Percentiles rank a stretch among this genome's conserved stretches.
Evolutionary conservation across 2,113 vertebrate species (phyloP).

Genomic region (Cryptomyrus ogoouensis): DNA sequence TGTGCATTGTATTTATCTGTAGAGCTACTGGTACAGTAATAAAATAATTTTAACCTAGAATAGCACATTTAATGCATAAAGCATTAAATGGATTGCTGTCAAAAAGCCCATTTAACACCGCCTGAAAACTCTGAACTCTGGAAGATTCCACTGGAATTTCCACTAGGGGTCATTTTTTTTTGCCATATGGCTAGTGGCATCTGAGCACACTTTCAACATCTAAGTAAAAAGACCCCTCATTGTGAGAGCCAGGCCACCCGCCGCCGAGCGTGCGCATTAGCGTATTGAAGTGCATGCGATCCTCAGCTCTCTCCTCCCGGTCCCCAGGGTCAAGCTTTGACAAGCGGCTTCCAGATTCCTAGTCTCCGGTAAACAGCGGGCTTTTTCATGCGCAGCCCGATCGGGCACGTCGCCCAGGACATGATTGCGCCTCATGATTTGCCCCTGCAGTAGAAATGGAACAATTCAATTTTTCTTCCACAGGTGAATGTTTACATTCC

Average conservation of each 20-base stretch:
- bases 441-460: conserved; percentile 15
- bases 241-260: conserved; percentile 42
- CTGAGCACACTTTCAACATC: conserved; percentile 39
- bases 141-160: conserved; percentile 2
- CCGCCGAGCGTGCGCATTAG: conserved; percentile 38
- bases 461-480: conserved; percentile 25
- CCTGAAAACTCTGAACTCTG: neutral
- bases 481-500: conserved; percentile 51
- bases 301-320: conserved; percentile 22
- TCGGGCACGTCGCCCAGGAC: conserved; percentile 25
- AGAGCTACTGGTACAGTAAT: neutral
- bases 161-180: conserved; percentile 16
- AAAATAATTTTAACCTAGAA: neutral
- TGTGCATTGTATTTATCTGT: neutral
- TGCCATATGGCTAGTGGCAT: conserved; percentile 34
- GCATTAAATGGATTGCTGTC: neutral
- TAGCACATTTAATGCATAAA: neutral
- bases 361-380: conserved; percentile 30
- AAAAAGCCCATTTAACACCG: neutral
- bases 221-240: conserved; percentile 42
- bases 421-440: conserved; percentile 23
- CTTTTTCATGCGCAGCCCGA: conserved; percentile 27
- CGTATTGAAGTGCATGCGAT: conserved; percentile 35
- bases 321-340: conserved; percentile 38
- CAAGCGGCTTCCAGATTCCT: conserved; percentile 20